Percentiles rank a stretch among this genome's conserved stretches.
Evolutionary conservation across 2,797 vertebrate genomes (phyloP).

Genomic region (Limnodromus scolopaceus): DNA sequence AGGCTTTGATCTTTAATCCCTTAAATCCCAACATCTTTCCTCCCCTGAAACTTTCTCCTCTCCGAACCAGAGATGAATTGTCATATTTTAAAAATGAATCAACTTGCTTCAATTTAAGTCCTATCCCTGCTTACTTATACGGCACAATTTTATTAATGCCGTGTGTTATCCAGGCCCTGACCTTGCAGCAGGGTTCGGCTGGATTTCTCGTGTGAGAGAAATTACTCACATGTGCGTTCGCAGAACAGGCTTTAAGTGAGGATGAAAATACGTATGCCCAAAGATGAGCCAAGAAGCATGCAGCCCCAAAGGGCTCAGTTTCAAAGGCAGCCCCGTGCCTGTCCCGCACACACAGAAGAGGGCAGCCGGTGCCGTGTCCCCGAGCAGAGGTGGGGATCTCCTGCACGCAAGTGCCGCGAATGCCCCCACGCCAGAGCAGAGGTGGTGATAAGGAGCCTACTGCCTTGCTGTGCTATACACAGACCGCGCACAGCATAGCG

Average conservation of each 20-base stretch:
- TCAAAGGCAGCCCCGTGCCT: fast-evolving
- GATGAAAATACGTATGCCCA: background rate
- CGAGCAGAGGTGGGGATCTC: background rate
- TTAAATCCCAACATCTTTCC: constrained; percentile 18
- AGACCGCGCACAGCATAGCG: fast-evolving
- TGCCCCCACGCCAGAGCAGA: background rate
- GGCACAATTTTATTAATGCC: background rate
- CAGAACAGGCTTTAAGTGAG: background rate
- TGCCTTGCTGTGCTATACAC: fast-evolving
- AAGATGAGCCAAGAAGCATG: background rate
- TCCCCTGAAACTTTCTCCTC: background rate
- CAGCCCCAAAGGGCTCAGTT: background rate
- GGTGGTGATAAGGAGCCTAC: fast-evolving
- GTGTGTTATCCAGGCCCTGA: background rate
- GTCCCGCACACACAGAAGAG: fast-evolving
- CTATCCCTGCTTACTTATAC: background rate
- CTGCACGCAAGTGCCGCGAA: background rate
- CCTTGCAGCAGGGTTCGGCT: background rate
- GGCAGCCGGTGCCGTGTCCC: fast-evolving
- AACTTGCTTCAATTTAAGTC: background rate
- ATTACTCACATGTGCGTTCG: background rate
- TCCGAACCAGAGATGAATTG: background rate
- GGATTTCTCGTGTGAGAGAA: background rate
- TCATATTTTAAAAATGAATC: background rate
- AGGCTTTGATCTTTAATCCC: constrained; percentile 27